Percentiles rank a stretch among this genome's conserved stretches.
These are phyloP conservation scores for Anabas testudineus DNA, from an alignment of 2,797 vertebrate genomes.

Conservation along the genomic window DNA sequence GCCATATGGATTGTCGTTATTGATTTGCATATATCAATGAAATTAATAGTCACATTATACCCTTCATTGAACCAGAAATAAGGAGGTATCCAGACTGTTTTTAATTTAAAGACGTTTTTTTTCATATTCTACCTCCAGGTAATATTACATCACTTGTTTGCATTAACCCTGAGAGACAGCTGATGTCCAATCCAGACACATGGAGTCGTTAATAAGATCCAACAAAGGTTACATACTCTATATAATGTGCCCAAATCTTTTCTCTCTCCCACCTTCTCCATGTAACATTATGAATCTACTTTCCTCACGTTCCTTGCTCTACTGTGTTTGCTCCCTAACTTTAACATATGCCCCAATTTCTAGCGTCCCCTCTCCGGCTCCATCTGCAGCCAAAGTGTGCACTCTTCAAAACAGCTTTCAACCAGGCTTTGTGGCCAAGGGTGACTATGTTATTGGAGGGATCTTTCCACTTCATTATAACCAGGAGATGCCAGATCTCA, in stretches of 20 bases:
- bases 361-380: constrained; percentile 9
- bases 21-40: too few species aligned
- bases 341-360: neutral
- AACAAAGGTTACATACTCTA: constrained; percentile 12
- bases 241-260: constrained; percentile 53
- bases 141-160: neutral
- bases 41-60: too few species aligned
- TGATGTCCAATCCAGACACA: constrained; percentile 42
- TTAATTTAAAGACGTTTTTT: neutral
- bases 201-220: constrained; percentile 40
- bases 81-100: neutral
- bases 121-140: neutral
- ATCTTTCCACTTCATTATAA: constrained; percentile 85
- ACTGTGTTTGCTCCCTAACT: constrained; percentile 26
- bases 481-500: constrained; percentile 81
- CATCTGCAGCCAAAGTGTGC: constrained; percentile 52
- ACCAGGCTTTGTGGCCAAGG: constrained; percentile 72
- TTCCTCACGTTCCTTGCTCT: constrained; percentile 49
- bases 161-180: constrained; percentile 6
- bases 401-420: constrained; percentile 75
- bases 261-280: neutral
- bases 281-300: constrained; percentile 67
- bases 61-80: too few species aligned
- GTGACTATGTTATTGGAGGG: constrained; percentile 81
- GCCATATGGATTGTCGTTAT: too few species aligned